Evolutionary conservation across 2,888 invertebrate genomes (phyloP).

Genomic region (Zeuzera pyrina): DNA sequence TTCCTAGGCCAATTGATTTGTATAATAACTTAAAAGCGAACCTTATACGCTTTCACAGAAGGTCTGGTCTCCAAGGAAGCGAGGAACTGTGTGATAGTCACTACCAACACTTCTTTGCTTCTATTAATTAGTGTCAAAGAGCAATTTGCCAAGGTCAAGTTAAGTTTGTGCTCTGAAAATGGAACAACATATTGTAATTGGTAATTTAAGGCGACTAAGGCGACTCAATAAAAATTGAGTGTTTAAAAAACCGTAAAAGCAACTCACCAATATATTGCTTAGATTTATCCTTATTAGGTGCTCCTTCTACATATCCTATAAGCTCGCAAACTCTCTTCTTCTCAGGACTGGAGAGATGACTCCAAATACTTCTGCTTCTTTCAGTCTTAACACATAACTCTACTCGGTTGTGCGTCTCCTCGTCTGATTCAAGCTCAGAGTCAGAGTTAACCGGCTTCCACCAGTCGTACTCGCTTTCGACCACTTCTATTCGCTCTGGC

Average conservation of each 20-base stretch:
- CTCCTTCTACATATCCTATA: slow-evolving; percentile 76
- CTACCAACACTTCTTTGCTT: slow-evolving; percentile 79
- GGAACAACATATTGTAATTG: neutral
- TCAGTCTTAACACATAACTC: slow-evolving; percentile 69
- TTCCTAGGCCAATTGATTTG: too few relatives aligned
- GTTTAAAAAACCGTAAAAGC: neutral
- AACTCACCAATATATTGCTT: slow-evolving; percentile 73
- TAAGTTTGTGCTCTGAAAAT: slow-evolving; percentile 81
- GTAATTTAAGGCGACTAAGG: neutral
- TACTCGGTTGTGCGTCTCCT: slow-evolving; percentile 28
- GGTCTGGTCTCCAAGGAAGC: slow-evolving; percentile 79
- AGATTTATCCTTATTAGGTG: slow-evolving; percentile 50
- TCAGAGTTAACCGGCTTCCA: slow-evolving; percentile 50
- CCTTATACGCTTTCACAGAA: slow-evolving; percentile 77
- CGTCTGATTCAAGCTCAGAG: slow-evolving; percentile 28
- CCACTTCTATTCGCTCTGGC: slow-evolving; percentile 57
- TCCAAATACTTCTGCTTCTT: slow-evolving; percentile 69
- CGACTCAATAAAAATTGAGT: neutral
- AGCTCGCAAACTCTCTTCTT: slow-evolving; percentile 74
- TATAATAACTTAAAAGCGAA: slow-evolving; percentile 16
- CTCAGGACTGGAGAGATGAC: slow-evolving; percentile 77
- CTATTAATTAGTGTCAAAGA: slow-evolving; percentile 78
- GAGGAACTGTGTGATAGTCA: slow-evolving; percentile 81
- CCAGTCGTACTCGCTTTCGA: slow-evolving; percentile 63
- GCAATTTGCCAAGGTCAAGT: slow-evolving; percentile 82